Evolutionary conservation across 2,113 vertebrate genomes (phyloP).

Genomic region (Rafetus swinhoei): DNA sequence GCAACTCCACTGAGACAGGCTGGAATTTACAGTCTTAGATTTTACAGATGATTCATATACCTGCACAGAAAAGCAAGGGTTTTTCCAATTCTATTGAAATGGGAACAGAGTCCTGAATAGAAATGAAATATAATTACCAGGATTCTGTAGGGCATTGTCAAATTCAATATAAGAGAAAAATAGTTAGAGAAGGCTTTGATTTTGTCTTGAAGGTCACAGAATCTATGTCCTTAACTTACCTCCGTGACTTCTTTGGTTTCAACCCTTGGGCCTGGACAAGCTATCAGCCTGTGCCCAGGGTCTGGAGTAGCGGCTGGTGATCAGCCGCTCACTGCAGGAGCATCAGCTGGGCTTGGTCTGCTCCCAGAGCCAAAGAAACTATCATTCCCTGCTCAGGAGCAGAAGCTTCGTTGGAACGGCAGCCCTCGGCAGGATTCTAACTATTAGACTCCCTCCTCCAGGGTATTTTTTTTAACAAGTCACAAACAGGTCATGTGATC

Average conservation of each 20-base stretch:
- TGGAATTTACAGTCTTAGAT: background rate
- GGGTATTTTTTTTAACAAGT: background rate
- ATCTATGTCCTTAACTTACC: background rate
- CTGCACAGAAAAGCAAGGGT: background rate
- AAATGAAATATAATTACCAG: background rate
- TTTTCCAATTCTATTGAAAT: background rate
- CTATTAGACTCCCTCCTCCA: background rate
- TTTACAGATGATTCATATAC: constrained; percentile 28
- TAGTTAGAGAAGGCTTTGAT: background rate
- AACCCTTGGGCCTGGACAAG: background rate
- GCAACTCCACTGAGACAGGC: background rate
- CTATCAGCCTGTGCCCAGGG: background rate
- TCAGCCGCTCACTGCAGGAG: background rate
- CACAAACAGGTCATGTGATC: background rate
- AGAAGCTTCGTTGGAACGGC: background rate
- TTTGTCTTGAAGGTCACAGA: background rate
- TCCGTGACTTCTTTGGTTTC: background rate
- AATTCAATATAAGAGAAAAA: background rate
- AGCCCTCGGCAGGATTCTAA: no score
- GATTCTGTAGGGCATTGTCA: background rate
- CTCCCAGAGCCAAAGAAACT: background rate
- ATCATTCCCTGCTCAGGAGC: background rate
- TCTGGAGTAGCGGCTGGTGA: background rate
- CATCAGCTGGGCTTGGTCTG: no score
- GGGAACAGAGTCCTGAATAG: background rate